Percentiles rank a stretch among this genome's conserved stretches.
Conservation (phyloP, 2,888 invertebrate genomes). For the Cephus pulcher region DNA sequence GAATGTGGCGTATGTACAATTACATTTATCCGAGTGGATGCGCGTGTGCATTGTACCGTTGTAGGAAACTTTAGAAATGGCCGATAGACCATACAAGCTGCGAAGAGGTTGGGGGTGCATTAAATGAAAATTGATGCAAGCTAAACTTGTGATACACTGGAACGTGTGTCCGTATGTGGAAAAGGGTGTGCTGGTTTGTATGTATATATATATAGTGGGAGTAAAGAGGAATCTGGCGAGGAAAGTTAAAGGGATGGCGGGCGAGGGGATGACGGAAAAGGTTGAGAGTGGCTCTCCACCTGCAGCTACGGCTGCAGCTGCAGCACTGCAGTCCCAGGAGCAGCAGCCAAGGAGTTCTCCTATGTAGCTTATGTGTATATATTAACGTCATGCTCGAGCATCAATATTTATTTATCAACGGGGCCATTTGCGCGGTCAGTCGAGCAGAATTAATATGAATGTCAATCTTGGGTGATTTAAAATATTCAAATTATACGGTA, state of each 20-base stretch:
- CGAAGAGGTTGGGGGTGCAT: background rate
- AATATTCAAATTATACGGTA: background rate
- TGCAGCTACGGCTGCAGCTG: background rate
- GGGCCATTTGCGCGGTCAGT: background rate
- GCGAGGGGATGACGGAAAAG: background rate
- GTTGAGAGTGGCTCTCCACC: background rate
- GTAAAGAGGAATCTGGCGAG: background rate
- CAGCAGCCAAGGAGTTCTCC: background rate
- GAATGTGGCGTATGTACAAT: constrained; percentile 1
- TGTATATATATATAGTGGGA: background rate
- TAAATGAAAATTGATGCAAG: constrained; percentile 2
- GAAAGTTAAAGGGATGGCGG: background rate
- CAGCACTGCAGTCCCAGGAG: background rate
- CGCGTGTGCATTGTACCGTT: background rate
- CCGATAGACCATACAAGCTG: background rate
- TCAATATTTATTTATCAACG: background rate
- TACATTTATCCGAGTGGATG: background rate
- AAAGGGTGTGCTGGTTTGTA: background rate
- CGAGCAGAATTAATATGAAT: background rate
- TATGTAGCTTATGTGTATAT: background rate
- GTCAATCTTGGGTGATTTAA: background rate
- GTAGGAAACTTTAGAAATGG: background rate
- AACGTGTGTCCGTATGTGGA: background rate
- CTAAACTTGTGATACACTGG: background rate
- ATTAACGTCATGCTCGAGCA: background rate